These are phyloP conservation scores for Drosophila neutralis DNA, from an alignment of 2,888 invertebrate species.

Conservation along the genomic window DNA sequence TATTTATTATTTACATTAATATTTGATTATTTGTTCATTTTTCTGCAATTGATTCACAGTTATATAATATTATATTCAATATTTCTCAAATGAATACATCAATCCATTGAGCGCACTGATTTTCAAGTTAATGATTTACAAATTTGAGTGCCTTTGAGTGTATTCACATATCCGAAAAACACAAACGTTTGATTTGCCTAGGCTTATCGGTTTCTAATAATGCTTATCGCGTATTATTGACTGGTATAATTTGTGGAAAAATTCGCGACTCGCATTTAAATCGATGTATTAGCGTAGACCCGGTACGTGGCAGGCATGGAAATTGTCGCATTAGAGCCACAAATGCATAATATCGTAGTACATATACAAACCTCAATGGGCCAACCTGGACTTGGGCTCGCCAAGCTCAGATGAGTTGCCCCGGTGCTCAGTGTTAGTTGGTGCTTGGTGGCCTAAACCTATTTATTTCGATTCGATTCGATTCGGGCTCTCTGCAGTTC, in stretches of 20 bases:
- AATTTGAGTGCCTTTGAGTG: conserved; percentile 6
- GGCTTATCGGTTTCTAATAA: conserved; percentile 30
- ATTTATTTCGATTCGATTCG: conserved; percentile 21
- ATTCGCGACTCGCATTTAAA: conserved; percentile 57
- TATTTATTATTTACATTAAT: background rate
- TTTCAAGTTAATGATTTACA: background rate
- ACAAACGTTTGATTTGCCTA: background rate
- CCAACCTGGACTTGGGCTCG: background rate
- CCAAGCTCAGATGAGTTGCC: background rate
- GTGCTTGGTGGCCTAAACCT: conserved; percentile 40
- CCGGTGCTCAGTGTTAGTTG: conserved; percentile 47
- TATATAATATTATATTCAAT: background rate
- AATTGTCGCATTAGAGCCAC: conserved; percentile 50
- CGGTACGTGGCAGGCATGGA: conserved; percentile 57
- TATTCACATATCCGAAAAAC: background rate
- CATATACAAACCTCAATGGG: conserved; percentile 68
- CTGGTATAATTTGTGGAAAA: conserved; percentile 43
- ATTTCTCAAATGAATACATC: background rate
- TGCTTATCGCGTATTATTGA: conserved; percentile 49
- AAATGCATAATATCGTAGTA: conserved; percentile 54
- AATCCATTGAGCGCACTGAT: background rate
- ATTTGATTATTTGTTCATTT: background rate
- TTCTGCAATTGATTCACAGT: background rate
- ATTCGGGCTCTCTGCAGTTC: conserved; percentile 35
- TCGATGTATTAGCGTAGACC: conserved; percentile 38